Evolutionary conservation across 2,797 vertebrate species (phyloP).

Genomic region (Myotis myotis): DNA sequence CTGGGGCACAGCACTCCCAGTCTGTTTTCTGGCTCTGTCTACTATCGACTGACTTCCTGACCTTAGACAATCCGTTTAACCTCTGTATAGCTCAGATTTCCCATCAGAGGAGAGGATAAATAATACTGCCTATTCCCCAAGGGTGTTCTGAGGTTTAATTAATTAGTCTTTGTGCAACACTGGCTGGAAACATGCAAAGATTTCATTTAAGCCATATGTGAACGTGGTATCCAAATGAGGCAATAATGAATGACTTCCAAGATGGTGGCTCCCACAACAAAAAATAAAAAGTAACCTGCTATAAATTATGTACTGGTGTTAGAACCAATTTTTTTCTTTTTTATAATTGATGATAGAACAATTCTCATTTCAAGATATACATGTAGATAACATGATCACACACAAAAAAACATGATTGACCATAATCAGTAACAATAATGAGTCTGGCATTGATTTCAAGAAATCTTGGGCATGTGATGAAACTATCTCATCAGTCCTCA

Average conservation of each 20-base stretch:
- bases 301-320: not conserved
- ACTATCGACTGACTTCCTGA: conserved; percentile 68
- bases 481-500: not conserved
- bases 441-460: conserved; percentile 31
- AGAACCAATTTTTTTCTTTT: not conserved
- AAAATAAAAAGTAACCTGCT: not conserved
- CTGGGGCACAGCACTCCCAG: not conserved
- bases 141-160: conserved; percentile 73
- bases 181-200: conserved; percentile 56
- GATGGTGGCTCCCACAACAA: not conserved
- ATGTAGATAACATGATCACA: not conserved
- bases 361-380: not conserved
- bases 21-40: conserved; percentile 44
- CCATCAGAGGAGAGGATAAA: conserved; percentile 58
- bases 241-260: conserved; percentile 55
- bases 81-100: conserved; percentile 71
- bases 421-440: not conserved
- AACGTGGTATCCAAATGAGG: conserved; percentile 58
- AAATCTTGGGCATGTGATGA: not conserved
- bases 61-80: conserved; percentile 72
- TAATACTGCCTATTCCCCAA: conserved; percentile 61
- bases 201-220: conserved; percentile 69
- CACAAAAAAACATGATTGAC: not conserved
- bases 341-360: not conserved
- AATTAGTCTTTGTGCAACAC: conserved; percentile 69